Evolutionary conservation across 64 coral and sea anemone species (phyloP), one percentile per base, ranked within the genome.

Genomic region (Pocillopora verrucosa): DNA sequence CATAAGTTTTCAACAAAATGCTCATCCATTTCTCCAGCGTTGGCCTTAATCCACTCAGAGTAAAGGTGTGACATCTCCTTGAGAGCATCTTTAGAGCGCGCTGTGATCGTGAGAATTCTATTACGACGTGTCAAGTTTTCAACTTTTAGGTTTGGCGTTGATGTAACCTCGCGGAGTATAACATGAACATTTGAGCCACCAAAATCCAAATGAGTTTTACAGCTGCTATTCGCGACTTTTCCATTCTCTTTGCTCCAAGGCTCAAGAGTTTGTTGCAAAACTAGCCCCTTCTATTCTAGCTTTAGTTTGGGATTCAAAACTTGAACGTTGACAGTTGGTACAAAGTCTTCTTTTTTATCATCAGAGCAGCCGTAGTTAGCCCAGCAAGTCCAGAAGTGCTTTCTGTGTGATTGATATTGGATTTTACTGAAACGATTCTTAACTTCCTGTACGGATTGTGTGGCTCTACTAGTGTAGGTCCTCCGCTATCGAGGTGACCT

Each of bases 351-450:
- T 89, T 84, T 72, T 92, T 89, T 14, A 95, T 92, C 94, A 95
- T 95, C 14, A 95, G 65, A 58, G 88, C 87, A 13, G 85, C 56
- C 20, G 92, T 92, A 20, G 92, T 92, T 11, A 95, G 15, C n/a
- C 94, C 94, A 65, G 94, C 90, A 61, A 95, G 76, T 20, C 94
- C 94, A 10, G 94, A 76, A 3, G 94, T 96, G 17, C 90, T 92
- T 72, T 96, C 94, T 22, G 94, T 96, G 24, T 96, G 94, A 87
- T 96, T 96, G 19, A 96, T 37, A 65, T 96, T 96, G 59, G 94
- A 96, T 59, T 96, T 96, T 5, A 96, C 94, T 35, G 94, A 96
- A 17, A 90, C 94, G 20, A 96, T 74, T 41, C 59, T 85, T 25
- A 92, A 63, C 5, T 84, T 51, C 81, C 89, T 36, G 65, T 17